Base-by-base conservation (phyloP, 2,888 invertebrate genomes). In the Leptarthrus brevirostris region DNA sequence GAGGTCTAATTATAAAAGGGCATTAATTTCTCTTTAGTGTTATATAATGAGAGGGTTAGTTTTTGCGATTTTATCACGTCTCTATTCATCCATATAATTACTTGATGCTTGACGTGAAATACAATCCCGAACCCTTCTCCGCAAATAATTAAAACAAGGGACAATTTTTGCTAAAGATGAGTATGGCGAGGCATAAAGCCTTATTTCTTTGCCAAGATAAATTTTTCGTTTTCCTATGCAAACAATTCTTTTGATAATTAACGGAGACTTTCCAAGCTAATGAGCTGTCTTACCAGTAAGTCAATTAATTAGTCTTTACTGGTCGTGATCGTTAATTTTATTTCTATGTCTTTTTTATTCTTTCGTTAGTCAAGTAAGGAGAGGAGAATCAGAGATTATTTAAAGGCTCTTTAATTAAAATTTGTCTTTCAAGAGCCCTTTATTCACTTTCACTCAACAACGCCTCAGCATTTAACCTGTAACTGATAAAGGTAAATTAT, bases 21-120 rank as follows among this genome's bases (percentile, higher is more conserved):
- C 64, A 64, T 64, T 64, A 64, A 64, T 64, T 64, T 64, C 64
- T 40, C 40, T 64, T 64, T 64, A 64, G 44, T 64, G 64, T 44
- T 64, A 44, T 64, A 44, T 64, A 64, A 64, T 64, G 64, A 64
- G 64, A 64, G 64, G 64, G 64, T 64, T 14, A 64, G 64, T 64
- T 64, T 64, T 64, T 64, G 64, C 47, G 64, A 64, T 64, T 44
- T 64, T 64, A 64, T 64, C 64, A 64, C 64, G 24, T 12, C 64
- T 22, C 24, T 26, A 26, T 47, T 26, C 64, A 47, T 64, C 24
- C 64, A 24, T 24, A 64, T 64, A 64, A 64, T 64, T 44, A 40
- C 40, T 47, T 44, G 47, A 44, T 64, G 22, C 44, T 24, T 47
- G 44, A 18, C 24, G 44, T 64, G 16, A 24, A 44, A 44, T 64